A percentile compares a stretch with the other conserved stretches of the same genome.
Evolutionary conservation across 2,797 vertebrate genomes (phyloP).

Genomic region (Rhincodon typus): DNA sequence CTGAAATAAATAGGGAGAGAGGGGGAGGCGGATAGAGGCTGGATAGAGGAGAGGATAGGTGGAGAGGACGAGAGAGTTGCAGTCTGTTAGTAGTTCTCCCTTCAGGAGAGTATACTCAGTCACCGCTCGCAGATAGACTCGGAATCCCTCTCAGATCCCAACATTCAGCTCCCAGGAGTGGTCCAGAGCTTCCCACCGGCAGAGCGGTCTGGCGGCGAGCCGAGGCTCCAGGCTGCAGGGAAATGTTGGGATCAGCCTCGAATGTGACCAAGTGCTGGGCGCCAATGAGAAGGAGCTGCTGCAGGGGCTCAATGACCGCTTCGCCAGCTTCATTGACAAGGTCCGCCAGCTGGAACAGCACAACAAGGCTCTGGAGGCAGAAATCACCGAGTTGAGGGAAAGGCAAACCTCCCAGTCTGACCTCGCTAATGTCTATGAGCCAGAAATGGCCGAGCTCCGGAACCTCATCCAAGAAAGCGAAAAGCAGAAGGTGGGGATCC

Average conservation of each 20-base stretch:
- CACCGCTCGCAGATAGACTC: too few relatives aligned
- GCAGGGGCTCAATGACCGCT: slow-evolving; percentile 40
- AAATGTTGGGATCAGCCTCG: background rate
- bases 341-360: slow-evolving; percentile 29
- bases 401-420: background rate
- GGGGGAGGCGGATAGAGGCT: too few relatives aligned
- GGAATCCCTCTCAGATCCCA: background rate
- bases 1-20: too few relatives aligned
- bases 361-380: background rate
- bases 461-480: slow-evolving; percentile 2
- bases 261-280: background rate
- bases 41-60: too few relatives aligned
- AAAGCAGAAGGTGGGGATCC: background rate
- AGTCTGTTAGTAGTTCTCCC: background rate
- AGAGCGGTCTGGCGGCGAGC: background rate
- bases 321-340: slow-evolving; percentile 39
- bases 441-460: slow-evolving; percentile 23
- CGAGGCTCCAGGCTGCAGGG: background rate
- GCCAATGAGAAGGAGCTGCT: slow-evolving; percentile 28
- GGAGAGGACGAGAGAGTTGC: too few relatives aligned
- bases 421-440: background rate
- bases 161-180: background rate
- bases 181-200: background rate
- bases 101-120: background rate
- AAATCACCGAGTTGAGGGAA: background rate